Evolutionary conservation across 2,888 invertebrate genomes (phyloP).

Genomic region (Aleiodes testaceus): DNA sequence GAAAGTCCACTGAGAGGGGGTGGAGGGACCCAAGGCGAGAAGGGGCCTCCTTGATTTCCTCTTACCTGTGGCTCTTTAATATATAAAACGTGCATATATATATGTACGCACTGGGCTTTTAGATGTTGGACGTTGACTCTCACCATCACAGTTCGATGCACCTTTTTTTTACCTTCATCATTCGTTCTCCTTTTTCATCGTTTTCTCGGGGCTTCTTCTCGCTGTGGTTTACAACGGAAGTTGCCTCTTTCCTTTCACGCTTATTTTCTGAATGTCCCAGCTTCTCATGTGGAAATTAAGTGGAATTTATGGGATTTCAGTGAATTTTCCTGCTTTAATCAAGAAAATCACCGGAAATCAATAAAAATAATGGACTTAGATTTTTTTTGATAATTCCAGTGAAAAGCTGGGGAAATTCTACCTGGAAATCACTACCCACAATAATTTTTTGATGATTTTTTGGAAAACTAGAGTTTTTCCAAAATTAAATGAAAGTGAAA

Average conservation of each 20-base stretch:
- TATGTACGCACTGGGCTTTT: slow-evolving; percentile 17
- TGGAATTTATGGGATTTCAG: too few species aligned
- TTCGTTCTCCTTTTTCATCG: slow-evolving; percentile 44
- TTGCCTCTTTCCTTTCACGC: slow-evolving; percentile 31
- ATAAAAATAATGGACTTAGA: too few species aligned
- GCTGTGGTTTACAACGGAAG: slow-evolving; percentile 45
- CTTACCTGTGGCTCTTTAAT: slow-evolving; percentile 13
- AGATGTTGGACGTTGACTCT: slow-evolving; percentile 42
- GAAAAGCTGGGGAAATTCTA: too few species aligned
- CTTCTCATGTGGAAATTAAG: neutral
- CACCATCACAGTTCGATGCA: slow-evolving; percentile 43
- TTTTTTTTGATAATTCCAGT: too few species aligned
- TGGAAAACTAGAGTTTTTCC: too few species aligned
- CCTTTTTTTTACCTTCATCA: slow-evolving; percentile 41
- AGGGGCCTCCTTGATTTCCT: slow-evolving; percentile 22
- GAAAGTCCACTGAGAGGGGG: neutral
- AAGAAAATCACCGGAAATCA: too few species aligned
- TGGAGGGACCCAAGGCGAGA: too few species aligned
- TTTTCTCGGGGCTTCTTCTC: slow-evolving; percentile 16
- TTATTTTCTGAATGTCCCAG: slow-evolving; percentile 29
- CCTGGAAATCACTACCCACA: too few species aligned
- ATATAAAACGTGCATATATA: neutral
- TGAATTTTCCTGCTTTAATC: too few species aligned
- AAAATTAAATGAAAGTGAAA: too few species aligned
- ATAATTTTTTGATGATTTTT: too few species aligned